Evolutionary conservation across 2,888 invertebrate species (phyloP).

Genomic region (Liposcelis brunnea): DNA sequence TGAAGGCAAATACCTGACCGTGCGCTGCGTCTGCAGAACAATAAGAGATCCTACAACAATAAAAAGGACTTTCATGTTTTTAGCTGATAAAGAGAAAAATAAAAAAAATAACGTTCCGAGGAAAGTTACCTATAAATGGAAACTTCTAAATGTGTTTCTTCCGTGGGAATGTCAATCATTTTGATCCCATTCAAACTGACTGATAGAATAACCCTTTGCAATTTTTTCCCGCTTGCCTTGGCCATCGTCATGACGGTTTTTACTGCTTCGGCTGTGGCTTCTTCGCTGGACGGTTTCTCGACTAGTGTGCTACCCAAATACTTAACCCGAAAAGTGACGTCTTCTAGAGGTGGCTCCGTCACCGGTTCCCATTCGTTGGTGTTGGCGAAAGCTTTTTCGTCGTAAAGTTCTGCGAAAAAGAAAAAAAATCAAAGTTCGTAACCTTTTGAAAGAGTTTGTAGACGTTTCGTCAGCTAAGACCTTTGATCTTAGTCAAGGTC

Average conservation of each 20-base stretch:
- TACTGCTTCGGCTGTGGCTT: constrained; percentile 64
- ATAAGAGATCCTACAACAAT: constrained; percentile 61
- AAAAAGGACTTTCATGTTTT: constrained; percentile 10
- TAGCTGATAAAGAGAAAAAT: constrained; percentile 8
- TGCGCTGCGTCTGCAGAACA: constrained; percentile 76
- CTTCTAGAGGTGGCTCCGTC: constrained; percentile 25
- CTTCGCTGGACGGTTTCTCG: constrained; percentile 54
- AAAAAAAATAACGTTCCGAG: constrained; percentile 8
- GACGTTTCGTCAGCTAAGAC: no score
- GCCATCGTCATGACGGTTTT: constrained; percentile 54
- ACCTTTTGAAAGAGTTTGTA: no score
- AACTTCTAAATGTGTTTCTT: constrained; percentile 54
- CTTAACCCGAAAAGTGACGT: constrained; percentile 42
- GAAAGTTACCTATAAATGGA: constrained; percentile 78
- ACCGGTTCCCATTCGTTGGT: constrained; percentile 25
- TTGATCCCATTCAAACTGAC: constrained; percentile 62
- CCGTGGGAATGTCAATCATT: constrained; percentile 49
- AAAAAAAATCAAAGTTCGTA: constrained; percentile 7
- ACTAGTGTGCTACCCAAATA: constrained; percentile 64
- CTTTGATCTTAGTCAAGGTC: no score
- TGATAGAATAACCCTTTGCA: constrained; percentile 47
- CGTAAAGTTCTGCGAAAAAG: constrained; percentile 39
- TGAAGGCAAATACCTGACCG: constrained; percentile 73
- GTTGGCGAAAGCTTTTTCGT: constrained; percentile 44
- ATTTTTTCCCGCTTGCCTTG: constrained; percentile 37